These are phyloP conservation scores for Pseudonaja textilis DNA, from an alignment of 2,113 vertebrate genomes.

Conservation along the genomic window DNA sequence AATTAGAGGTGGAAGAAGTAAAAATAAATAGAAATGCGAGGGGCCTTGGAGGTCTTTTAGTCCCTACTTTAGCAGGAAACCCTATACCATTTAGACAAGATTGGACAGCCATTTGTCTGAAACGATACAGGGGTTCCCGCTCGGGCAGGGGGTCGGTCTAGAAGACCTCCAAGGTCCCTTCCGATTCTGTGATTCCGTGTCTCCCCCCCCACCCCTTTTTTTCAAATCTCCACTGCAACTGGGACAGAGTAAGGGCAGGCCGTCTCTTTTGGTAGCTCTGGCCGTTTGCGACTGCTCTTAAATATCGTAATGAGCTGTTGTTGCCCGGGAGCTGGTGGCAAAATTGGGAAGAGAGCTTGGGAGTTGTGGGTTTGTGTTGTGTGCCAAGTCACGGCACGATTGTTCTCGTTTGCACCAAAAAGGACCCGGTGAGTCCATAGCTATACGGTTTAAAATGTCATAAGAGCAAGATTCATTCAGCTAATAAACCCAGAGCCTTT, in stretches of 20 bases:
- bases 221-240: neutral
- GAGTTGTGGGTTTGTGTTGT: neutral
- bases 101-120: neutral
- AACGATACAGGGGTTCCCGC: neutral
- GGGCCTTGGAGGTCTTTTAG: neutral
- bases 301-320: neutral
- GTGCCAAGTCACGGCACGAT: neutral
- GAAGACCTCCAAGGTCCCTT: neutral
- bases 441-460: conserved; percentile 18
- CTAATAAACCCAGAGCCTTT: conserved; percentile 12
- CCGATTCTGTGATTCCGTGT: neutral
- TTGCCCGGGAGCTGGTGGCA: neutral
- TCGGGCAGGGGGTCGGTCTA: neutral
- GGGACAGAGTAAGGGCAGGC: neutral
- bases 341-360: conserved; percentile 24
- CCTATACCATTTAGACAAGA: neutral
- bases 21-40: neutral
- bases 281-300: neutral
- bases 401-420: conserved; percentile 12
- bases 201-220: fast-evolving
- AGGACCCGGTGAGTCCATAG: neutral
- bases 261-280: neutral
- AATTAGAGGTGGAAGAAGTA: neutral
- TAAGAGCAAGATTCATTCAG: conserved; percentile 16
- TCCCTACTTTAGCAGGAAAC: neutral